phyloP scores from a whole-genome alignment of 2,113 vertebrate genomes.

The Smithornis capensis region DNA sequence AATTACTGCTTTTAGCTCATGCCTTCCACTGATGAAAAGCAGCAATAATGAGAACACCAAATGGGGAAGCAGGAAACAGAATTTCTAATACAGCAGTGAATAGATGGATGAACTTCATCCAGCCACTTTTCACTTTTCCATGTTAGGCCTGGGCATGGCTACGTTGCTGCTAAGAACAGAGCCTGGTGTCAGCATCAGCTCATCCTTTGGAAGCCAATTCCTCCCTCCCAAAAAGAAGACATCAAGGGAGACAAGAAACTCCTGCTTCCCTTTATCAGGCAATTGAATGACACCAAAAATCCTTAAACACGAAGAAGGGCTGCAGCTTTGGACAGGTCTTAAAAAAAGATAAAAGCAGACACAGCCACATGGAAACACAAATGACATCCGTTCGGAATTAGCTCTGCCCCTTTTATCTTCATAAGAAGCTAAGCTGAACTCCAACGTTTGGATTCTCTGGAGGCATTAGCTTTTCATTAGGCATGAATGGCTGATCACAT shows the following conservation, averaged over 20 bases:
- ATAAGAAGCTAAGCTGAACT: slow-evolving; percentile 18
- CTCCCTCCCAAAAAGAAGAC: not conserved
- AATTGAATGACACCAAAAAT: not conserved
- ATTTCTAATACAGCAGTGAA: not conserved
- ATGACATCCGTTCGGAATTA: slow-evolving; percentile 62
- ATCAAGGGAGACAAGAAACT: not conserved
- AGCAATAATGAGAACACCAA: not conserved
- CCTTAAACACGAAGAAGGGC: not conserved
- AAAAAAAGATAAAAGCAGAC: slow-evolving; percentile 37
- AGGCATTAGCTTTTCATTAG: slow-evolving; percentile 40
- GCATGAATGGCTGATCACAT: slow-evolving; percentile 28
- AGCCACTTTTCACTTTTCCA: not conserved
- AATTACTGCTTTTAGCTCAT: not conserved
- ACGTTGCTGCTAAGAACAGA: not conserved
- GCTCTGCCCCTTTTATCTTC: slow-evolving; percentile 53
- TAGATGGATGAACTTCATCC: not conserved
- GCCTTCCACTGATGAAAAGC: not conserved
- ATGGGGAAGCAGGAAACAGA: not conserved
- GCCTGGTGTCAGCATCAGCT: not conserved
- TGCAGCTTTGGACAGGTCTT: not conserved
- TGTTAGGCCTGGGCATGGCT: not conserved
- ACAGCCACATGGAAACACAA: not conserved
- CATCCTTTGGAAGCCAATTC: not conserved
- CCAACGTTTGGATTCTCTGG: slow-evolving; percentile 14
- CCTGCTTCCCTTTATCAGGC: not conserved